Evolutionary conservation across 2,888 invertebrate species (phyloP), one percentile per base, ranked within the genome.

Genomic region (Coelinius sp.): DNA sequence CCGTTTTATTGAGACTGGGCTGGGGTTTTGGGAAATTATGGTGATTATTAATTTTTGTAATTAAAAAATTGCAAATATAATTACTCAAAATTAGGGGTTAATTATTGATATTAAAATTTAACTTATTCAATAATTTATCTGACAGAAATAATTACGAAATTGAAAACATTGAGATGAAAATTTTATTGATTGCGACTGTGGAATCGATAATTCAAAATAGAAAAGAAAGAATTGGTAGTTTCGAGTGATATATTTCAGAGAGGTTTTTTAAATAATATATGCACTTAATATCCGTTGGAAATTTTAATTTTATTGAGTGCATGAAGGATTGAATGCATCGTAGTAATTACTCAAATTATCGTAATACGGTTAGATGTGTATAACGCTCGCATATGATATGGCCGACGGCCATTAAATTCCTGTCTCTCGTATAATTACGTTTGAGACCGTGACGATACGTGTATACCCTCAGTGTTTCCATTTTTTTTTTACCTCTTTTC

Each of bases 371-470:
- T 59, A 59, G 59, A 59, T 59, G 20, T 59, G 46, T 49, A 20
- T 14, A 20, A 12, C 59, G 59, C 20, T 59, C 25, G 20, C 20
- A 25, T 59, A 59, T 35, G 35, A 14, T 59, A 59, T 59, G 59
- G 31, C 59, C 31, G 59, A 59, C 59, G 59, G 59, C 31, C 59
- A 59, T 59, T 59, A 59, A 59, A 59, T 59, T 59, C 59, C 31
- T 59, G 59, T 59, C 59, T 59, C 59, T 59, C 7, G 38, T 8
- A 66, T 71, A 31, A 70, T 70, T 71, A 56, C 41, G 31, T 24
- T 71, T 35, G 41, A 52, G 14, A 71, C 59, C 67, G 65, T 70
- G 46, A 70, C 65, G 56, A 25, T 35, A 59, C 59, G 59, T 31
- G 59, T 35, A 59, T 35, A 59, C 31, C 59, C 59, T 59, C n/a